These are phyloP conservation scores for Cynopterus brachyotis DNA, from an alignment of 2,113 vertebrate genomes.

Conservation along the genomic window DNA sequence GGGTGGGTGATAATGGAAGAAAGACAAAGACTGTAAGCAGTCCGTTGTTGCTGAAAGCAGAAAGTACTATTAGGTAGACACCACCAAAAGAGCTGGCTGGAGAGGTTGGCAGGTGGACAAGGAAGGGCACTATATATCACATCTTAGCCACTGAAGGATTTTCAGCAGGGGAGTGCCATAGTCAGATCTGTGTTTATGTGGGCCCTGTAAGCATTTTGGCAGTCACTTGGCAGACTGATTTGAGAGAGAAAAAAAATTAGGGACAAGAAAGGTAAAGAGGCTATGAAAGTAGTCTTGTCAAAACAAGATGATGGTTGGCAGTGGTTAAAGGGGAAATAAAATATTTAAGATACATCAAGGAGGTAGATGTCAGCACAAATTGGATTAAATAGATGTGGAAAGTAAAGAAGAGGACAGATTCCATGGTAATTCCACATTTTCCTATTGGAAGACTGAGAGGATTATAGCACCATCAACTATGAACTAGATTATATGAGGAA, in stretches of 20 bases:
- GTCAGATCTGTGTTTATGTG: neutral
- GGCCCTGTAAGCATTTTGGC: neutral
- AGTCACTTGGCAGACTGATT: neutral
- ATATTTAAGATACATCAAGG: neutral
- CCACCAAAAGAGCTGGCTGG: neutral
- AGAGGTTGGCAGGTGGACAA: neutral
- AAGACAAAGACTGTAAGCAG: neutral
- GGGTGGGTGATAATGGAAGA: neutral
- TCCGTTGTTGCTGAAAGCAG: neutral
- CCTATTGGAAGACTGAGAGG: neutral
- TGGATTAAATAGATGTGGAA: neutral
- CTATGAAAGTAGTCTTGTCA: neutral
- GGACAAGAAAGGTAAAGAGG: neutral
- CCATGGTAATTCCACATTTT: neutral
- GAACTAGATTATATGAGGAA: neutral
- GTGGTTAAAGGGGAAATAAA: neutral
- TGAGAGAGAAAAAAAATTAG: neutral
- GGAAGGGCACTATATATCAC: neutral
- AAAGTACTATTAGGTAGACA: neutral
- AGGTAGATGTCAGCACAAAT: neutral
- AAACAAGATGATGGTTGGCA: neutral
- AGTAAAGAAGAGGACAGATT: neutral
- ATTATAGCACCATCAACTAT: neutral
- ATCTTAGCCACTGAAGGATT: neutral
- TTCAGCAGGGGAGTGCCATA: neutral